A percentile compares a stretch with the other conserved stretches of the same genome.
These are phyloP conservation scores for Catharus bicknelli DNA, from an alignment of 2,113 vertebrate genomes.

Conservation along the genomic window DNA sequence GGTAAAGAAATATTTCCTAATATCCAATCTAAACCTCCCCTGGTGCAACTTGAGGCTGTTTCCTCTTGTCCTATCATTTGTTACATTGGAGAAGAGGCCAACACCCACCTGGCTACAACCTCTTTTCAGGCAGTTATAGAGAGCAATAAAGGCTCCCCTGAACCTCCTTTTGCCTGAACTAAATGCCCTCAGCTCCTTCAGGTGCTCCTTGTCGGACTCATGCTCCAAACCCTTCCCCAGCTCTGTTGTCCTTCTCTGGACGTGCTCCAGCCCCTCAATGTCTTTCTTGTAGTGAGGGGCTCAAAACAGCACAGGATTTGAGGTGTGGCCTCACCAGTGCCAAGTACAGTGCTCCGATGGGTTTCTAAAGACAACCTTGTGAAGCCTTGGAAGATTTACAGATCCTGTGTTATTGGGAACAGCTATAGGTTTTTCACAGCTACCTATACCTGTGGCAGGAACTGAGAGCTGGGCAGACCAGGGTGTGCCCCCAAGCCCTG, in stretches of 20 bases:
- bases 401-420: neutral
- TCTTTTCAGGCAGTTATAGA: neutral
- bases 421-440: neutral
- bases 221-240: neutral
- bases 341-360: neutral
- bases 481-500: neutral
- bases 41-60: neutral
- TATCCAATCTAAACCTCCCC: neutral
- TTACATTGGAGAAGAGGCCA: neutral
- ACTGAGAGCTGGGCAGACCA: neutral
- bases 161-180: neutral
- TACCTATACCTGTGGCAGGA: neutral
- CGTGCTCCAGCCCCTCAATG: neutral
- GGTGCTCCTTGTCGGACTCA: rapidly evolving
- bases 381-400: neutral
- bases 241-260: neutral
- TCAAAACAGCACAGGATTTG: neutral
- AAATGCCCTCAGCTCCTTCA: neutral
- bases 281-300: neutral
- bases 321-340: neutral
- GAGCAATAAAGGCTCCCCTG: neutral
- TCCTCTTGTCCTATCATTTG: neutral
- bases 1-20: neutral
- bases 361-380: neutral
- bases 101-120: neutral